Evolutionary conservation across 2,797 vertebrate species (phyloP).

Genomic region (Neosilurus hyrtlii): DNA sequence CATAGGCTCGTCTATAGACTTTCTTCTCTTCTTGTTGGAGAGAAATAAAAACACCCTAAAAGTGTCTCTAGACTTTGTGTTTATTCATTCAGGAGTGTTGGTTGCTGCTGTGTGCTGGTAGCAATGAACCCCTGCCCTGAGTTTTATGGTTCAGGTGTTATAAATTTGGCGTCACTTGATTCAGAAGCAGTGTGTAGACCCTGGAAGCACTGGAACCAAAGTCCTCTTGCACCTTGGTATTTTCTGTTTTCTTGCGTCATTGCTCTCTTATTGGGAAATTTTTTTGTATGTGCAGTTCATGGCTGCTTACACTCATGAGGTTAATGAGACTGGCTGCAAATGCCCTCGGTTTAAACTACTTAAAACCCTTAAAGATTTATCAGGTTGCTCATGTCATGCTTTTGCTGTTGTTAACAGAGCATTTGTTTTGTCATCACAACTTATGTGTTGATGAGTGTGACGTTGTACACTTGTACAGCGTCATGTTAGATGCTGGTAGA

Average conservation of each 20-base stretch:
- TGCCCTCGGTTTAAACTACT: background rate
- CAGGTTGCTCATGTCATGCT: background rate
- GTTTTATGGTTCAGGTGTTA: background rate
- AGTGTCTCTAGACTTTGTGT: too few relatives aligned
- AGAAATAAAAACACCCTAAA: too few relatives aligned
- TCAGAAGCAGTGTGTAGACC: background rate
- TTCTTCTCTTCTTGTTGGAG: too few relatives aligned
- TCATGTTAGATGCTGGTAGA: background rate
- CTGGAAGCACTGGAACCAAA: background rate
- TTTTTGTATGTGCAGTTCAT: background rate
- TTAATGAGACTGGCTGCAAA: background rate
- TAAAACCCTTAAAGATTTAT: background rate
- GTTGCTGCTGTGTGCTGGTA: background rate
- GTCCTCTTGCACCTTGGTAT: too few relatives aligned
- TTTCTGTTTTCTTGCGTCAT: background rate
- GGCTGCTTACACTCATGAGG: background rate
- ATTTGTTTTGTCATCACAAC: background rate
- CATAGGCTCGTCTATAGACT: too few relatives aligned
- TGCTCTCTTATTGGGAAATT: too few relatives aligned
- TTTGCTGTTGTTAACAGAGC: background rate
- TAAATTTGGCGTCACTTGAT: background rate
- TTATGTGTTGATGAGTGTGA: background rate
- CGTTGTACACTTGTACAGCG: background rate
- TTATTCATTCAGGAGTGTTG: background rate
- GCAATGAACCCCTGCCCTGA: too few relatives aligned